Evolutionary conservation across 1,140 invertebrate genomes (phyloP).

Genomic region (Ericerus pela): DNA sequence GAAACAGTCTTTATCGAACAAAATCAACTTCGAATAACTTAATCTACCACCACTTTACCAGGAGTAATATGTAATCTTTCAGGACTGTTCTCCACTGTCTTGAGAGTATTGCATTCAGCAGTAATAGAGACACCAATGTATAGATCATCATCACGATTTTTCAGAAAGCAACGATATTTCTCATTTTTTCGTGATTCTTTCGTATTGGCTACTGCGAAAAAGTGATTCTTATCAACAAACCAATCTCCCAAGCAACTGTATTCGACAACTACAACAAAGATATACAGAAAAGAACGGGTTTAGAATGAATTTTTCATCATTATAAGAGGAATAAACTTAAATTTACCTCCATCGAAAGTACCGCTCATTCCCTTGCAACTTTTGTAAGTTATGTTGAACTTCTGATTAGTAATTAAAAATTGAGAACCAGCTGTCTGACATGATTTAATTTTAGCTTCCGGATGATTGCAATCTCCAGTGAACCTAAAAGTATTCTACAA

Average conservation of each 20-base stretch:
- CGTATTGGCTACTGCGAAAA: conserved; percentile 85
- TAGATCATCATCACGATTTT: conserved; percentile 84
- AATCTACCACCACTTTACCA: conserved; percentile 35
- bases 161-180: conserved; percentile 82
- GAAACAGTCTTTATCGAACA: background rate
- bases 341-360: conserved; percentile 69
- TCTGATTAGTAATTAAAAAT: conserved; percentile 91
- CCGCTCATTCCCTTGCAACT: conserved; percentile 68
- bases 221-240: conserved; percentile 90
- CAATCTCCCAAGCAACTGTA: conserved; percentile 88
- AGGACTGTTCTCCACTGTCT: conserved; percentile 83
- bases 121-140: conserved; percentile 82
- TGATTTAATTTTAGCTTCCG: conserved; percentile 75
- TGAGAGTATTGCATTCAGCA: conserved; percentile 77
- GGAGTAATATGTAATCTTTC: conserved; percentile 75
- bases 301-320: no score
- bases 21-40: background rate
- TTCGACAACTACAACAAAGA: conserved; percentile 52
- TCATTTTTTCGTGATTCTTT: conserved; percentile 87
- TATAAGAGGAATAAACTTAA: background rate
- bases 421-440: conserved; percentile 92
- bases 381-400: conserved; percentile 89
- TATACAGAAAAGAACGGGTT: background rate
- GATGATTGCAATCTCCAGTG: conserved; percentile 75
- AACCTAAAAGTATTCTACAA: conserved; percentile 68